Evolutionary conservation across 2,113 vertebrate species (phyloP).

Genomic region (Electrona antarctica): DNA sequence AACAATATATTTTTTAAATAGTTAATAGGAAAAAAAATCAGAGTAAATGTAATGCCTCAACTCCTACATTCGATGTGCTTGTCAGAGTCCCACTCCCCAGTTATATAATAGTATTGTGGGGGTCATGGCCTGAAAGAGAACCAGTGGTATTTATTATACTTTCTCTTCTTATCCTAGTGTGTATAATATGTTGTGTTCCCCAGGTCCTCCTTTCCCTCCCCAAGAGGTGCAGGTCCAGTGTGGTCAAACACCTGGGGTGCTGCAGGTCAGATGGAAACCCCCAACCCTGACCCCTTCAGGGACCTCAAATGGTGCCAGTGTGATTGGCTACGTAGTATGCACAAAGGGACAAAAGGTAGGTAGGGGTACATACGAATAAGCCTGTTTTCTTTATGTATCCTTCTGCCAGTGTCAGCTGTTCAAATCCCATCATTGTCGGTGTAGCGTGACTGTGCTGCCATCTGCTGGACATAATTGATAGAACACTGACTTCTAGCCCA

Average conservation of each 20-base stretch:
- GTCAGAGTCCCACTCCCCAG: too few species aligned
- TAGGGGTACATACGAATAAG: slow-evolving; percentile 13
- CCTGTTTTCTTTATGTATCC: neutral
- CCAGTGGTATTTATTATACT: slow-evolving; percentile 6
- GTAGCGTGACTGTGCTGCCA: slow-evolving; percentile 57
- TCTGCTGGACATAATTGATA: slow-evolving; percentile 59
- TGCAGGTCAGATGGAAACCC: slow-evolving; percentile 92
- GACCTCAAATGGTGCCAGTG: slow-evolving; percentile 92
- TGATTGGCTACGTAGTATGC: slow-evolving; percentile 93
- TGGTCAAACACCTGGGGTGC: slow-evolving; percentile 79
- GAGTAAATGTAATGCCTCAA: too few species aligned
- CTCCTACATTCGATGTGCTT: too few species aligned
- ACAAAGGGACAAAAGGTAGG: slow-evolving; percentile 93
- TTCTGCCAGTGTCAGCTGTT: neutral
- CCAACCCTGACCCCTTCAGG: slow-evolving; percentile 85
- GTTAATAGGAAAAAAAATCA: too few species aligned
- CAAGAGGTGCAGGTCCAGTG: slow-evolving; percentile 88
- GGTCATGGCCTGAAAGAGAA: neutral
- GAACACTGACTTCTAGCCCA: slow-evolving; percentile 17
- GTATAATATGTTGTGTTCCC: slow-evolving; percentile 37
- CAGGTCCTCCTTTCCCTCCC: slow-evolving; percentile 92
- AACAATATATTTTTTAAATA: too few species aligned
- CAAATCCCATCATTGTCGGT: too few species aligned
- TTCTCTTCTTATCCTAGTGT: slow-evolving; percentile 31
- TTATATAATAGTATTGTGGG: too few species aligned